phyloP scores from a whole-genome alignment of 2,888 invertebrate genomes.

The Drosophila cyrtoloma region DNA sequence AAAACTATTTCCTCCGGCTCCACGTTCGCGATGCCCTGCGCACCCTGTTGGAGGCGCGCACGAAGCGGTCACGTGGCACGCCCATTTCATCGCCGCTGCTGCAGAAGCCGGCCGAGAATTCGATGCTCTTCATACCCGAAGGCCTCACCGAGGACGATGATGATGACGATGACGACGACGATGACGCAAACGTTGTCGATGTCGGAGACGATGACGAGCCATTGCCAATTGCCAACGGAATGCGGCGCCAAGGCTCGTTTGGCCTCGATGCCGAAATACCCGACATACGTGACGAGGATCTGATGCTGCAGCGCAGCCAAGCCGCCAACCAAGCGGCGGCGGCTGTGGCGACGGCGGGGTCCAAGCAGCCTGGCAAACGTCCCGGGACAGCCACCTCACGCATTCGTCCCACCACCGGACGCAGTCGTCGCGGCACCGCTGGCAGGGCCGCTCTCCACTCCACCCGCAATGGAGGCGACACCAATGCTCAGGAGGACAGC shows the following conservation, averaged over 20 bases:
- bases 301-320: conserved; percentile 59
- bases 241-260: conserved; percentile 39
- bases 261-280: conserved; percentile 80
- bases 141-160: conserved; percentile 84
- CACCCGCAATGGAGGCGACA: background rate
- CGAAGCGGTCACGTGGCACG: conserved; percentile 66
- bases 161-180: conserved; percentile 69
- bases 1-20: conserved; percentile 94
- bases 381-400: conserved; percentile 77
- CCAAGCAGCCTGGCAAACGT: conserved; percentile 49
- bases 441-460: background rate
- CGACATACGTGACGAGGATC: conserved; percentile 80
- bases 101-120: conserved; percentile 82
- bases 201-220: conserved; percentile 37
- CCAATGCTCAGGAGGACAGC: conserved; percentile 79
- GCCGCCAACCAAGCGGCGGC: conserved; percentile 33
- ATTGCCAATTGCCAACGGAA: conserved; percentile 19
- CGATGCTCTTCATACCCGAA: conserved; percentile 84
- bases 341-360: background rate
- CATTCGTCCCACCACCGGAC: conserved; percentile 84
- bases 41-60: conserved; percentile 88
- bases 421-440: conserved; percentile 67
- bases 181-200: conserved; percentile 37
- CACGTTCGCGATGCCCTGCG: conserved; percentile 95
- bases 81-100: conserved; percentile 79